Base-by-base conservation (phyloP, 2,797 vertebrate species). In the Sebastes elongatus region DNA sequence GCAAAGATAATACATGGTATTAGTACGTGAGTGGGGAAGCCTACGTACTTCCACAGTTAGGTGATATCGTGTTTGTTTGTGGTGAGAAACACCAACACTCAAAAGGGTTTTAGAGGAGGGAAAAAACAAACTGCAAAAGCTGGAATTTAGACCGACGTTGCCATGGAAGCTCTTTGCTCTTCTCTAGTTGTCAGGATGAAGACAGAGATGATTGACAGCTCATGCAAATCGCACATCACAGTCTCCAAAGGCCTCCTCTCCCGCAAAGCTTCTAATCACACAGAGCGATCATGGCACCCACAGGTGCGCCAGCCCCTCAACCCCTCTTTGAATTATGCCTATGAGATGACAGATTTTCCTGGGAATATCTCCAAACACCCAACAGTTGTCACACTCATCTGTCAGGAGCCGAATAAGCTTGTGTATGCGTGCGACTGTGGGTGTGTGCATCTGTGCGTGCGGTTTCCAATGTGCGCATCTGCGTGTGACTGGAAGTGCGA, bases 171-270 rank as follows among this genome's bases (percentile, higher is more conserved):
- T 61, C 59, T 82, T 76, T 72, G 71, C 88, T 80, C 79, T 25
- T 82, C 76, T 82, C 70, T 27, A 53, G 55, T 73, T 90, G 91
- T 92, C 83, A 80, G 82, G 67, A 80, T 55, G 38, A 78, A 78
- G 82, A 79, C 76, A 64, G 56, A 38, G 53, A 87, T 93, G 94
- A 94, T 86, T 94, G 94, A 93, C 94, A 88, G 88, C 71, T 85
- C 84, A 89, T 93, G 91, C 81, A 91, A 93, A 93, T 93, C 81
- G 20, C 80, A 86, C 87, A 86, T 91, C 86, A 76, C 74, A 76
- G 74, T 27, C 87, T 86, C 82, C 83, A 71, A 88, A 84, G 78
- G 59, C 78, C 78, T 84, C 80, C 63, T 89, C 78, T 90, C 83
- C 85, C 28, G 49, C 88, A 78, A 81, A 60, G 53, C 81, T 60